Evolutionary conservation across 1,140 invertebrate genomes (phyloP), one percentile per base, ranked within the genome.

Genomic region (Bombus vancouverensis): DNA sequence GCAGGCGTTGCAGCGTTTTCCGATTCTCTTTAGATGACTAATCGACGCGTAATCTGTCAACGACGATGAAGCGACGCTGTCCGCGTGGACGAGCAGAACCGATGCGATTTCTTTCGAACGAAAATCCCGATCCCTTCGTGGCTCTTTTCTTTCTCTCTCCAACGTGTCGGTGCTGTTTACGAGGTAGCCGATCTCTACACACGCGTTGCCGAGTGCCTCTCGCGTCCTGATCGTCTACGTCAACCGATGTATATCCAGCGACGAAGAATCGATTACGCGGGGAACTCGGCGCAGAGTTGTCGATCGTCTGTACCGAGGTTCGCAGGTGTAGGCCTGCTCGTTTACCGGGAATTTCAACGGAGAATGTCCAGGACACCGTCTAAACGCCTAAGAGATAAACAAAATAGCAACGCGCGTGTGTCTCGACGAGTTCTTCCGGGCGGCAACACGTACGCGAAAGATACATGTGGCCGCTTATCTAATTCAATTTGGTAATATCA

Each of bases 401-500:
- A 83, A 82, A 72, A 59, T 59, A 22, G 47, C 25, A 34, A 42
- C 37, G 18, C n/a, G 22, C 34, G 1, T n/a, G n/a, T 77, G 4
- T n/a, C 18, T 10, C 37, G n/a, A 66, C 37, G 74, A 79, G 66
- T 85, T 87, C 70, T 88, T 85, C 77, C 84, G 28, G 37, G 25
- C 68, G 59, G 47, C 39, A 68, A 88, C 91, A 92, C 91, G 90
- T 92, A 89, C 86, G 59, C 68, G 76, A 77, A 90, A 94, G 92
- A 94, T 91, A 88, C 91, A 93, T 92, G 92, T 91, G 82, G 90
- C 71, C 89, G 88, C 87, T 94, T 95, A 95, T 95, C 94, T 95
- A 94, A 95, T 95, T 95, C 92, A 95, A 95, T 95, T 95, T 95
- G 92, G 94, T 92, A 95, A 95, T 95, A 94, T 94, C 93, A 91